Percentiles rank a stretch among this genome's conserved stretches.
Conservation (phyloP, 2,113 vertebrate genomes). For the Sorex fumeus region DNA sequence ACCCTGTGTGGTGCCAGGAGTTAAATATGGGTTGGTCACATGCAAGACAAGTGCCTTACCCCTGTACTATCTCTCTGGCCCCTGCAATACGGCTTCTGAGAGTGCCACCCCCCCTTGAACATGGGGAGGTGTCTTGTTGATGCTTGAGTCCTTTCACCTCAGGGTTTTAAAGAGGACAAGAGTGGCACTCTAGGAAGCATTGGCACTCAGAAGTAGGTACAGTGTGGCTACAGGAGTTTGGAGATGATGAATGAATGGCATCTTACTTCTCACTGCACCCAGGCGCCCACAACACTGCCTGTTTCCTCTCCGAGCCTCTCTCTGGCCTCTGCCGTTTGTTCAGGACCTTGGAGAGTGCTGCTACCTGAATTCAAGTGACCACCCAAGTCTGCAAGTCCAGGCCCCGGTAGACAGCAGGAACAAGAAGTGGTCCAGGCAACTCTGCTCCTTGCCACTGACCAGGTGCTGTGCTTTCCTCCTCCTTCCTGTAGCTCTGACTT, state of each 20-base stretch:
- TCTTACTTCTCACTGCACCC: neutral
- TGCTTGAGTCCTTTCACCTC: neutral
- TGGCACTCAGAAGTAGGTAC: neutral
- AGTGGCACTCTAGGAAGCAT: neutral
- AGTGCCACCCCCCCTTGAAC: too few relatives aligned
- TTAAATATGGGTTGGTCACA: too few relatives aligned
- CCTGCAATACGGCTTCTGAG: too few relatives aligned
- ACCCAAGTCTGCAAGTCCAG: neutral
- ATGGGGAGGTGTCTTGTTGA: too few relatives aligned
- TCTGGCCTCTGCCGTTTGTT: neutral
- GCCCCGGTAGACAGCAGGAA: too few relatives aligned
- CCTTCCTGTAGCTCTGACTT: conserved; percentile 14
- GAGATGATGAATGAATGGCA: neutral
- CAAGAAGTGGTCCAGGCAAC: too few relatives aligned
- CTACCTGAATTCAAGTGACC: neutral
- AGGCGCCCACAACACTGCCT: neutral
- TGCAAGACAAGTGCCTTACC: too few relatives aligned
- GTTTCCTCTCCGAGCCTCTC: conserved; percentile 42
- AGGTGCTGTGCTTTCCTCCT: neutral
- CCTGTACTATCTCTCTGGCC: too few relatives aligned
- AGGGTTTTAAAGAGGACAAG: neutral
- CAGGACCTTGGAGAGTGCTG: neutral
- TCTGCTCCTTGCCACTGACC: neutral
- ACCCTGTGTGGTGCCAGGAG: too few relatives aligned
- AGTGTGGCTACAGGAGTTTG: neutral